Conservation (phyloP, 2,113 vertebrate species). For the Alethe diademata region DNA sequence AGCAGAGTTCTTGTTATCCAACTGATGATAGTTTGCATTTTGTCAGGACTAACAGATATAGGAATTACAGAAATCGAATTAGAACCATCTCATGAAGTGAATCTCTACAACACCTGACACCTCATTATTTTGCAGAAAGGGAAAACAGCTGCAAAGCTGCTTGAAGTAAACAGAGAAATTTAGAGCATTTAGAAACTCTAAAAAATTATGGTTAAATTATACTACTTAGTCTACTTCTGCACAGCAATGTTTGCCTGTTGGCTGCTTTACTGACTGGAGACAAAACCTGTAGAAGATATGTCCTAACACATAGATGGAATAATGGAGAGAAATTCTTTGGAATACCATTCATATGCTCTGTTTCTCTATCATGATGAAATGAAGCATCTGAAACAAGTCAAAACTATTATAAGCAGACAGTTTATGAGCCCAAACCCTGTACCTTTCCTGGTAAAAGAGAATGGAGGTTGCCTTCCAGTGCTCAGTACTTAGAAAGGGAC, state of each 20-base stretch:
- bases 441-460: background rate
- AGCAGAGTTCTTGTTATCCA: constrained; percentile 9
- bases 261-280: background rate
- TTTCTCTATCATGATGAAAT: background rate
- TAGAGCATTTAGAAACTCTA: background rate
- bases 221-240: background rate
- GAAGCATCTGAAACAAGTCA: background rate
- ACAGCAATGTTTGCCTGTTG: background rate
- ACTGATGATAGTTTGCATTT: background rate
- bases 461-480: background rate
- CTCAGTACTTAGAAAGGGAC: background rate
- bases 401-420: background rate
- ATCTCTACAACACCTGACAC: background rate
- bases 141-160: constrained; percentile 10
- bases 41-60: background rate
- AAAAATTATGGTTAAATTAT: background rate
- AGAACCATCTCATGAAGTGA: constrained; percentile 2
- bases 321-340: background rate
- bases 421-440: background rate
- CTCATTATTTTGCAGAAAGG: constrained; percentile 7
- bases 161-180: background rate
- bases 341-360: background rate
- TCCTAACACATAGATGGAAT: background rate
- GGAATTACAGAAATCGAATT: constrained; percentile 14
- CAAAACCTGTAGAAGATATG: background rate